Evolutionary conservation across 1,140 invertebrate species (phyloP).

Genomic region (Atta colombica): DNA sequence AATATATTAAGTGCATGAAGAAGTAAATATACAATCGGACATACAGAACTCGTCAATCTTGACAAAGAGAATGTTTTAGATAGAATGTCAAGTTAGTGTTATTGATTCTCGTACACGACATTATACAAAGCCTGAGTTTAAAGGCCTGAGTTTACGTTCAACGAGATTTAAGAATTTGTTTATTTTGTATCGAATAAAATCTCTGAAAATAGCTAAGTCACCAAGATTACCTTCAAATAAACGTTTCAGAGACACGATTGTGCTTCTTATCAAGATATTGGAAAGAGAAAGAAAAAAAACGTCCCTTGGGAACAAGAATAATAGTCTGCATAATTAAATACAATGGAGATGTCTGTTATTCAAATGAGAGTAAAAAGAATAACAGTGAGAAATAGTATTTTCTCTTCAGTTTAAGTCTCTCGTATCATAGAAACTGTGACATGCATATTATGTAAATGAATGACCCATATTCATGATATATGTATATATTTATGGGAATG

Average conservation of each 20-base stretch:
- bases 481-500: neutral
- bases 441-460: constrained; percentile 1
- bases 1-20: constrained; percentile 1
- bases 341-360: constrained; percentile 11
- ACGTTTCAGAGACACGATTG: neutral
- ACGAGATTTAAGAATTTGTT: constrained; percentile 15
- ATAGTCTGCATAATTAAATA: constrained; percentile 41
- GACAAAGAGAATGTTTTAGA: neutral
- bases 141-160: neutral
- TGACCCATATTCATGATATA: neutral
- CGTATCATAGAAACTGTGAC: constrained; percentile 3
- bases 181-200: neutral
- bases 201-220: neutral
- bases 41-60: neutral
- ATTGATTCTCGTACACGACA: constrained; percentile 11
- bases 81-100: constrained; percentile 17
- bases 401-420: neutral
- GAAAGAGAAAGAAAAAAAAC: neutral
- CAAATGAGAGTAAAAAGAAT: constrained; percentile 13
- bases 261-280: neutral
- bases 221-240: neutral
- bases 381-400: constrained; percentile 19
- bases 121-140: neutral
- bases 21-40: neutral
- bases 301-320: constrained; percentile 7